phyloP scores from a whole-genome alignment of 2,888 invertebrate genomes.

The Volucella zonaria region DNA sequence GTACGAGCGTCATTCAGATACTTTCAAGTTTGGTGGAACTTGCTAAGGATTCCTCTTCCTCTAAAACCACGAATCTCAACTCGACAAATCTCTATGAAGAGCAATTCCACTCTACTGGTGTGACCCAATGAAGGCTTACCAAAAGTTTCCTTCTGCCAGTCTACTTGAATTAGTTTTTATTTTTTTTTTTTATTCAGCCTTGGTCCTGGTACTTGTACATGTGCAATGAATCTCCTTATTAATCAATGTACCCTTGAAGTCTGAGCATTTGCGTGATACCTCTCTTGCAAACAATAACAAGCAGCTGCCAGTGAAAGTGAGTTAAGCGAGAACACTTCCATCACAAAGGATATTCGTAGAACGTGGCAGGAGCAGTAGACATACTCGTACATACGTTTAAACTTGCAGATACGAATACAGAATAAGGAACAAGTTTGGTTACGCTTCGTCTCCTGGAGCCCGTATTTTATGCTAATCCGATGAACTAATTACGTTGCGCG shows the following conservation, averaged over 20 bases:
- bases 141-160: conserved; percentile 34
- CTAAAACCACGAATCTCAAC: too few relatives aligned
- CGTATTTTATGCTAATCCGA: conserved; percentile 71
- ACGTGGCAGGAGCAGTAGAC: background rate
- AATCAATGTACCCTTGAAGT: conserved; percentile 59
- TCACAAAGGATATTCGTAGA: conserved; percentile 1
- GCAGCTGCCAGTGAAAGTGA: conserved; percentile 42
- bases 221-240: conserved; percentile 54
- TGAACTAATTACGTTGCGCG: conserved; percentile 71
- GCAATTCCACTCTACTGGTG: too few relatives aligned
- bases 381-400: background rate
- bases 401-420: background rate
- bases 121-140: conserved; percentile 38
- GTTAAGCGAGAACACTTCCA: background rate
- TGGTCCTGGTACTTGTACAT: background rate
- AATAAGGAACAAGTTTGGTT: conserved; percentile 52
- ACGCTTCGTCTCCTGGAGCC: conserved; percentile 40
- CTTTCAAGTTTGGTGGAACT: too few relatives aligned
- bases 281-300: conserved; percentile 51
- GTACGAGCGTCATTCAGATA: too few relatives aligned
- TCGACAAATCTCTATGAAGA: too few relatives aligned
- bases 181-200: background rate
- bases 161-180: conserved; percentile 2
- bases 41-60: too few relatives aligned
- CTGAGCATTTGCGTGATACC: conserved; percentile 33